phyloP scores from a whole-genome alignment of 2,113 vertebrate species.

The Notechis scutatus region DNA sequence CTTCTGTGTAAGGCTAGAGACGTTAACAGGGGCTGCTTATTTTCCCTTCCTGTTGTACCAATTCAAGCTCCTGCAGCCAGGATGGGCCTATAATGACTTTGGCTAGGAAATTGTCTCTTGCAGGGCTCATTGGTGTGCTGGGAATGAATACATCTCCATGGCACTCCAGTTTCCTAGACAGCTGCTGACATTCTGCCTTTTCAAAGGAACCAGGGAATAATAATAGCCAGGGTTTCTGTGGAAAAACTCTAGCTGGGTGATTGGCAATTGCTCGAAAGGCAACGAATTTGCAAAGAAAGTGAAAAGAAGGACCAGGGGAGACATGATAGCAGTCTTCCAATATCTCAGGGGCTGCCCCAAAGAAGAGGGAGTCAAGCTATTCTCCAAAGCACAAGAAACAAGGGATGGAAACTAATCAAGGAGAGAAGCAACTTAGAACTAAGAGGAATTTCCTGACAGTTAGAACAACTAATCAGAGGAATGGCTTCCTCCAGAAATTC shows the following conservation, averaged over 20 bases:
- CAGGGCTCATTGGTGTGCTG: not conserved
- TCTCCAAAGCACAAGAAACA: no score
- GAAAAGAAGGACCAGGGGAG: no score
- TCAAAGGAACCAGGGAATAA: not conserved
- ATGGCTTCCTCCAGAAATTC: no score
- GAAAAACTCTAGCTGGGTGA: not conserved
- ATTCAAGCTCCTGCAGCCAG: not conserved
- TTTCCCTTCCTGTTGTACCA: not conserved
- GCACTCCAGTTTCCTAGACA: not conserved
- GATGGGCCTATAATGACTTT: not conserved
- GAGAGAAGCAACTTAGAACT: no score
- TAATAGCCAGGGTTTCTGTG: not conserved
- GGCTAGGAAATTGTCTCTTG: not conserved
- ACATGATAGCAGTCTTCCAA: accelerated
- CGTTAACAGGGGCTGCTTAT: not conserved
- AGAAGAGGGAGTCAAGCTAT: no score
- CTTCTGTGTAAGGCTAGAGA: not conserved
- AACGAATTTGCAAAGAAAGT: not conserved
- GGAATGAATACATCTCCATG: not conserved
- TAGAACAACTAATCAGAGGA: no score
- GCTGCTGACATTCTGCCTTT: not conserved
- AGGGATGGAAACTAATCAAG: no score
- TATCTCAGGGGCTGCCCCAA: not conserved
- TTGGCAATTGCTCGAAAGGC: not conserved
- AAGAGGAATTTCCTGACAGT: no score